Percentiles rank a stretch among this genome's conserved stretches.
Conservation (phyloP, 2,888 invertebrate species). For the Xylota sylvarum region DNA sequence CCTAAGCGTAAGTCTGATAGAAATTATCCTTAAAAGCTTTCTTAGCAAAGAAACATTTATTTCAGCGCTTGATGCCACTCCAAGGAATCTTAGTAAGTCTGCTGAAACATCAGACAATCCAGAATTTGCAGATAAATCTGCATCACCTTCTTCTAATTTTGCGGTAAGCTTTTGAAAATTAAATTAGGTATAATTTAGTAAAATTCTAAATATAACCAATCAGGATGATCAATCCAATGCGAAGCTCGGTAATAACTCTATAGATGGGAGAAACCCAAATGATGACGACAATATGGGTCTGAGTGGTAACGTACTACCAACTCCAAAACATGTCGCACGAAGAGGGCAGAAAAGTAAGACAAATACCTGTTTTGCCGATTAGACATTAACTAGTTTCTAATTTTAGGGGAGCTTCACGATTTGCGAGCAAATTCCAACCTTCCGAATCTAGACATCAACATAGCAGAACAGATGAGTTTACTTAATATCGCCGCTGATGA, state of each 20-base stretch:
- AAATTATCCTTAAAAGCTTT: neutral
- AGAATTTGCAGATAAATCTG: conserved; percentile 75
- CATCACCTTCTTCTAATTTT: conserved; percentile 64
- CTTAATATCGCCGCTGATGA: conserved; percentile 81
- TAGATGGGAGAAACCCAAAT: conserved; percentile 18
- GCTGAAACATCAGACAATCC: conserved; percentile 56
- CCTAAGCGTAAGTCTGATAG: conserved; percentile 85
- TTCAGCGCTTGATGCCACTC: conserved; percentile 40
- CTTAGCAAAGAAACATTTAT: neutral
- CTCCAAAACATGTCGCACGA: conserved; percentile 65
- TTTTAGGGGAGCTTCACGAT: conserved; percentile 53
- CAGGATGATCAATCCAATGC: conserved; percentile 58
- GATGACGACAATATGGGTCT: conserved; percentile 37
- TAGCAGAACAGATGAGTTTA: conserved; percentile 81
- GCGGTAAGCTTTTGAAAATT: conserved; percentile 6
- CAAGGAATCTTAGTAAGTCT: conserved; percentile 55
- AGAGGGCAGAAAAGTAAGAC: conserved; percentile 51
- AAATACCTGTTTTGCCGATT: neutral
- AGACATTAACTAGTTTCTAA: neutral
- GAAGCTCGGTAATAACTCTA: conserved; percentile 14
- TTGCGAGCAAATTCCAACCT: conserved; percentile 56
- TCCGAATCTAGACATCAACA: conserved; percentile 80
- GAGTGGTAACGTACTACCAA: conserved; percentile 48
- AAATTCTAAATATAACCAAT: neutral
- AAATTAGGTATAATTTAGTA: neutral